Base-by-base conservation (phyloP, 1,140 invertebrate genomes). In the Drosophila neocordata region DNA sequence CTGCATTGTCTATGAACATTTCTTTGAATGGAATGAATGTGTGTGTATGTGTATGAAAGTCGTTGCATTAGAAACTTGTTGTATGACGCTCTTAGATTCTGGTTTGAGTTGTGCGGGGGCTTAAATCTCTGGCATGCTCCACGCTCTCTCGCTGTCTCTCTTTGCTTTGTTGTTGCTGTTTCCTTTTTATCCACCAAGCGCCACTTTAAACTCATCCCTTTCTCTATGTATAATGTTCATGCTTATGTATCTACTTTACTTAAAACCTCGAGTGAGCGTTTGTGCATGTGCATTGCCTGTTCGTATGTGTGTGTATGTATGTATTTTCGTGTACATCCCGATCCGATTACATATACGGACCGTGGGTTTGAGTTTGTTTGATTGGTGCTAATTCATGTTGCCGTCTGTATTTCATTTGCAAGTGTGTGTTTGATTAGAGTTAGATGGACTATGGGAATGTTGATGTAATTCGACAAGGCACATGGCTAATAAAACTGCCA, bases 161-260 rank as follows among this genome's bases (percentile, higher is more conserved):
- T 59, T 44, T 27, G 53, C 55, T 37, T 18, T 62, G 41, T 35
- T 75, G 71, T 65, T 73, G 53, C 77, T 65, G 51, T 64, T 85
- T 77, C 66, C 70, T 79, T 71, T 71, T 79, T 78, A 63, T 66
- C 71, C 60, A 77, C 62, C 76, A 88, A 88, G 79, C 83, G 79
- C 79, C 79, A 88, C 84, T 88, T 89, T 88, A 79, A 88, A 88
- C 83, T 76, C 84, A 77, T 88, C 41, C 84, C 76, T 73, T 79
- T 76, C 69, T 79, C 74, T 67, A 37, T 69, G 75, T 69, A 83
- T 88, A 87, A 87, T 88, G 83, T 87, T 66, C 79, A 85, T 79
- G 79, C 83, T 79, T 88, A 79, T 87, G 83, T 89, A 89, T 89
- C 84, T 88, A 69, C 83, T 87, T 83, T 83, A 77, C 79, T 87